Evolutionary conservation across 2,888 invertebrate species (phyloP).

Genomic region (Lycophotia porphyrea): DNA sequence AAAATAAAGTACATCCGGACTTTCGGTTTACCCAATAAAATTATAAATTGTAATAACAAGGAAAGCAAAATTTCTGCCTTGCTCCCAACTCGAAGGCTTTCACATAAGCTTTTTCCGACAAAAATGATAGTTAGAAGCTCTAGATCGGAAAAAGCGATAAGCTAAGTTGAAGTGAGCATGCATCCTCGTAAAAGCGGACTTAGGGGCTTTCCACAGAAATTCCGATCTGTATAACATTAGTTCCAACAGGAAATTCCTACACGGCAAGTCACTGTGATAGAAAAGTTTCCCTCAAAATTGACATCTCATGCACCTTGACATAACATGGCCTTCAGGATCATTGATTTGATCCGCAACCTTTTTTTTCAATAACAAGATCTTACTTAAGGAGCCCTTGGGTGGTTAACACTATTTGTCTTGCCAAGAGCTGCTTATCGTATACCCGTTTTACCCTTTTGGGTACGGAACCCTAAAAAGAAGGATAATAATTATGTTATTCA

Average conservation of each 20-base stretch:
- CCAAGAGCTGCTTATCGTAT: background rate
- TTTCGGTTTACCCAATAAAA: background rate
- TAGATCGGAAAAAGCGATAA: background rate
- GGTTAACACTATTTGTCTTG: background rate
- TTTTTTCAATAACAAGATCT: background rate
- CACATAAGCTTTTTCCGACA: background rate
- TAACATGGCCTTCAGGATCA: background rate
- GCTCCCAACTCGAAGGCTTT: background rate
- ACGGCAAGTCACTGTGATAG: background rate
- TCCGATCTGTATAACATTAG: background rate
- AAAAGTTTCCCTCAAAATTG: conserved; percentile 10
- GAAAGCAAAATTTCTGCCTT: background rate
- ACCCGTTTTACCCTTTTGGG: no score
- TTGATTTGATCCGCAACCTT: background rate
- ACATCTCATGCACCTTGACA: background rate
- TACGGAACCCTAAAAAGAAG: no score
- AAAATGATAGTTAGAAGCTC: background rate
- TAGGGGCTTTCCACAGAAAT: background rate
- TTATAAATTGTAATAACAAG: background rate
- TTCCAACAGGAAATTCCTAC: conserved; percentile 14
- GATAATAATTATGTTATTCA: background rate
- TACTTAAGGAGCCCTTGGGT: background rate
- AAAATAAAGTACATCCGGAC: no score
- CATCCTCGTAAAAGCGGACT: background rate
- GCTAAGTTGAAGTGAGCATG: background rate